Evolutionary conservation across 23 tunicate genomes (phyloP).

Genomic region (Halocynthia roretzi): DNA sequence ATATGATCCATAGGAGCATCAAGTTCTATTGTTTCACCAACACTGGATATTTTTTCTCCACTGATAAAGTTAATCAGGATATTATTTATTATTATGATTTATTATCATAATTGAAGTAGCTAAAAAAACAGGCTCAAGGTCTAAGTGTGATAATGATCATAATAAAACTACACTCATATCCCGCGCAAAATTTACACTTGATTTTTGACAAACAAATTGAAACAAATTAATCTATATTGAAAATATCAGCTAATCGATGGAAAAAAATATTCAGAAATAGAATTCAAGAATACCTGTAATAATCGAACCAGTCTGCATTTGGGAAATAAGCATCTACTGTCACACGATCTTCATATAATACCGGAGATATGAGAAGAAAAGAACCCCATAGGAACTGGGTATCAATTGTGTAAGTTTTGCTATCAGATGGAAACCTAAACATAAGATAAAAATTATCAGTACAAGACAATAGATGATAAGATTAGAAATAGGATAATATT

Average conservation of each 20-base stretch:
- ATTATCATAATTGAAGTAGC: background rate
- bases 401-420: slow-evolving; percentile 58
- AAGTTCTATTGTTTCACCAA: slow-evolving; percentile 25
- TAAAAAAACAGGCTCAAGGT: background rate
- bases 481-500: no score
- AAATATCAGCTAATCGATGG: background rate
- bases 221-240: background rate
- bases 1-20: slow-evolving; percentile 78
- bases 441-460: background rate
- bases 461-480: background rate
- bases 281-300: slow-evolving; percentile 26
- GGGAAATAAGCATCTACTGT: slow-evolving; percentile 78
- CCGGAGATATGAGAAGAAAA: slow-evolving; percentile 59
- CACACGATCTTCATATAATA: slow-evolving; percentile 29
- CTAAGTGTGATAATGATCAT: no score
- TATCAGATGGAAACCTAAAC: slow-evolving; percentile 59
- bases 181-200: background rate
- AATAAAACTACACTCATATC: no score
- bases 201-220: no score
- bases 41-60: slow-evolving; percentile 21
- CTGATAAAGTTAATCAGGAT: slow-evolving; percentile 12
- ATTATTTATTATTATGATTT: slow-evolving; percentile 5
- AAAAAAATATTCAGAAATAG: slow-evolving; percentile 5
- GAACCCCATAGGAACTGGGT: slow-evolving; percentile 69
- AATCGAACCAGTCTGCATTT: slow-evolving; percentile 74